Conservation (phyloP, 2,797 vertebrate genomes). For the Periparus ater region DNA sequence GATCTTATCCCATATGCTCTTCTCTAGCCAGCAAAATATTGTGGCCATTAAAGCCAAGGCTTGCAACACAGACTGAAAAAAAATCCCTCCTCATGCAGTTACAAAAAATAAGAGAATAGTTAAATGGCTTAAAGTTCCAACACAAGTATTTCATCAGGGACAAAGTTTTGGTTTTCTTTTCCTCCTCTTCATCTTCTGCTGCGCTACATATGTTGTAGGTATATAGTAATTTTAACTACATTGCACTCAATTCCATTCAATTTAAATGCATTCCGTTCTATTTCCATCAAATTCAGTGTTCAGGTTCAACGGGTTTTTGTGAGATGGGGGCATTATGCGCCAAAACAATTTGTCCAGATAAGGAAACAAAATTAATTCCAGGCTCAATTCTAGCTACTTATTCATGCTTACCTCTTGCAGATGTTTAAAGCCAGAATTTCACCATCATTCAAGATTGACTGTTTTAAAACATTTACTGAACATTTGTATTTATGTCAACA, state of each 20-base stretch:
- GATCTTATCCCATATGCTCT: background rate
- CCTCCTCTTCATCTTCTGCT: background rate
- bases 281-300: background rate
- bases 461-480: background rate
- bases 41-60: background rate
- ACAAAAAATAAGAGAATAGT: background rate
- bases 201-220: accelerated
- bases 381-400: background rate
- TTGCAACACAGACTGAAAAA: background rate
- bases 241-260: background rate
- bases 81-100: background rate
- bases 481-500: background rate
- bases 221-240: background rate
- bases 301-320: background rate
- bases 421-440: background rate
- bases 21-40: background rate
- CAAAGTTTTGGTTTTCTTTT: background rate
- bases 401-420: background rate
- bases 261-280: background rate
- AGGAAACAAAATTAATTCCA: background rate
- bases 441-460: background rate
- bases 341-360: background rate
- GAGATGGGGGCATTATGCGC: background rate
- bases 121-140: background rate
- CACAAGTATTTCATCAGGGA: background rate